phyloP scores from a whole-genome alignment of 37 sponge, comb jelly and placozoan species.

The Chondrilla cf. caribensis region DNA sequence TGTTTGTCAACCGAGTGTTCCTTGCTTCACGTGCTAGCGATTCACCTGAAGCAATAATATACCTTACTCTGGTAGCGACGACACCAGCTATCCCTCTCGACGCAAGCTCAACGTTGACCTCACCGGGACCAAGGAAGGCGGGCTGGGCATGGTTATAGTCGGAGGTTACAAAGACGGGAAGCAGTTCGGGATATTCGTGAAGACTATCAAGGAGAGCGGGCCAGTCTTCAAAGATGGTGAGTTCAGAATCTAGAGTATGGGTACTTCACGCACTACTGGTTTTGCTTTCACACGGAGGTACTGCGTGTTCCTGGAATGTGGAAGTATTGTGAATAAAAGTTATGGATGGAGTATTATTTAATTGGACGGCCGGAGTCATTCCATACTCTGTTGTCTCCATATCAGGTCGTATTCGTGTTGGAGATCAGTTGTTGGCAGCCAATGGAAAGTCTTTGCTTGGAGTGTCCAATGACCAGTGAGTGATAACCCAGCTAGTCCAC shows the following conservation, averaged over 20 bases:
- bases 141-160: slow-evolving; percentile 25
- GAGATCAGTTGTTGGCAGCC: slow-evolving; percentile 65
- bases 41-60: too few relatives aligned
- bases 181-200: slow-evolving; percentile 69
- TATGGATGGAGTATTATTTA: too few relatives aligned
- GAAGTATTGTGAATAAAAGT: too few relatives aligned
- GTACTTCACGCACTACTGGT: background rate
- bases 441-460: slow-evolving; percentile 59
- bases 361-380: too few relatives aligned
- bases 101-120: background rate
- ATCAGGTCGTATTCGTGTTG: slow-evolving; percentile 52
- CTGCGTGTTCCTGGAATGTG: too few relatives aligned
- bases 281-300: too few relatives aligned
- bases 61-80: too few relatives aligned
- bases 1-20: too few relatives aligned
- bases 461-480: slow-evolving; percentile 64
- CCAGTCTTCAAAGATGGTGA: slow-evolving; percentile 60
- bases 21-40: too few relatives aligned
- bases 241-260: background rate
- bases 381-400: background rate
- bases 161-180: slow-evolving; percentile 19
- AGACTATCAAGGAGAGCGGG: slow-evolving; percentile 30
- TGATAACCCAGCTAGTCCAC: background rate
- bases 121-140: background rate
- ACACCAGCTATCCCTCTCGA: too few relatives aligned